A percentile compares a stretch with the other conserved stretches of the same genome.
These are phyloP conservation scores for Diadema setosum DNA, from an alignment of 35 echinoderm and acorn worm genomes.

Conservation along the genomic window DNA sequence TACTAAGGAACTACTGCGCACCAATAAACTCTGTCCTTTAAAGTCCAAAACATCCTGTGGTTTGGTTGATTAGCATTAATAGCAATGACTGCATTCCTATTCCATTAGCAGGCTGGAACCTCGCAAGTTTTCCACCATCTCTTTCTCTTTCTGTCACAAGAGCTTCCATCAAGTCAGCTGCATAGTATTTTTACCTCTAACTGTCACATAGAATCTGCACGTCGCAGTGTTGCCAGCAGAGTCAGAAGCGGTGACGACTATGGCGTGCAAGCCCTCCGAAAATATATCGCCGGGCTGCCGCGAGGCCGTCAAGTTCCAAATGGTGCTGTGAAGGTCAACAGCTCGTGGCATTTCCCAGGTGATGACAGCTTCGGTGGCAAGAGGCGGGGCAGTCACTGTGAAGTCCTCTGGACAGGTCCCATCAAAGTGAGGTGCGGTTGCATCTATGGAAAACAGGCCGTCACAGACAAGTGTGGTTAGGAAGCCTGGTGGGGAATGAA, in stretches of 20 bases:
- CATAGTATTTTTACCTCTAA: conserved; percentile 7
- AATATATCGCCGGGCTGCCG: background rate
- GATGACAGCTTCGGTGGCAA: background rate
- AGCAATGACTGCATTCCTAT: too few species aligned
- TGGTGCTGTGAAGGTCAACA: background rate
- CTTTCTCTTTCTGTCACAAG: background rate
- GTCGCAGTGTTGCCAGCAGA: conserved; percentile 31
- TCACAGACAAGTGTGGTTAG: too few species aligned
- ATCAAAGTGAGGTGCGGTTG: conserved; percentile 49
- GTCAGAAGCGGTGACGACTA: conserved; percentile 40
- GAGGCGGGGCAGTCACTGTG: background rate
- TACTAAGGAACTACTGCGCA: too few species aligned
- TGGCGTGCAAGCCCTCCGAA: conserved; percentile 15
- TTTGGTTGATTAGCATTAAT: too few species aligned
- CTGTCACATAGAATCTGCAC: conserved; percentile 22
- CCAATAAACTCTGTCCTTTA: too few species aligned
- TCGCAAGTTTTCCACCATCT: too few species aligned
- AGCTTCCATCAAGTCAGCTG: background rate
- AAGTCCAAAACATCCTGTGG: too few species aligned
- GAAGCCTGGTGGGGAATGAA: too few species aligned
- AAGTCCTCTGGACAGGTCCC: conserved; percentile 33
- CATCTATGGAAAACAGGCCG: background rate
- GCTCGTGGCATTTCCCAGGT: conserved; percentile 25
- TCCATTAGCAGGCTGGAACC: too few species aligned
- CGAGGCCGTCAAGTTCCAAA: conserved; percentile 24